Evolutionary conservation across 2,888 invertebrate genomes (phyloP).

Genomic region (Pelosia muscerda): DNA sequence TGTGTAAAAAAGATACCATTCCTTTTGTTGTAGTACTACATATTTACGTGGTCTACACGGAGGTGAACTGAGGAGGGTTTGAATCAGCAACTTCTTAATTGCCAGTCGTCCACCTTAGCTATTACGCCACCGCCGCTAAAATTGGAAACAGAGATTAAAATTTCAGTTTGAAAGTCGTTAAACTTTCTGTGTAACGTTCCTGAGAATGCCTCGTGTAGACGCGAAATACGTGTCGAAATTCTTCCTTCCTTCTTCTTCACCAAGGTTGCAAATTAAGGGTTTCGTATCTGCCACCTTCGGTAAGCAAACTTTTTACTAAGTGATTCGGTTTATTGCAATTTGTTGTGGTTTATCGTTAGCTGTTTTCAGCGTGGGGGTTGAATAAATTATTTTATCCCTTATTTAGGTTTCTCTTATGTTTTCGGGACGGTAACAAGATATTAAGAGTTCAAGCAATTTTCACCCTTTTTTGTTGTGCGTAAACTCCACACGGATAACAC

Average conservation of each 20-base stretch:
- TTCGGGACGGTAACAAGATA: neutral
- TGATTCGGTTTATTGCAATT: neutral
- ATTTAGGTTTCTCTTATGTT: neutral
- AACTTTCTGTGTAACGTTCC: neutral
- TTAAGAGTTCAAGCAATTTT: neutral
- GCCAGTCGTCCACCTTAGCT: neutral
- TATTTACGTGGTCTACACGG: neutral
- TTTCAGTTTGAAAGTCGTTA: neutral
- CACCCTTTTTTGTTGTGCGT: too few relatives aligned
- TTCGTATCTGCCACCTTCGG: neutral
- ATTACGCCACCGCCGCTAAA: neutral
- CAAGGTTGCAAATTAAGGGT: neutral
- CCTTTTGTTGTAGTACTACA: too few relatives aligned
- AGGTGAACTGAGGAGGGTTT: neutral
- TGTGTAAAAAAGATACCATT: too few relatives aligned
- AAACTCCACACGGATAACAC: too few relatives aligned
- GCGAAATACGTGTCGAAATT: neutral
- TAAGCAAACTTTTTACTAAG: constrained; percentile 1
- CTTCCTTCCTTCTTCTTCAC: too few relatives aligned
- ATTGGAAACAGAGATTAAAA: neutral
- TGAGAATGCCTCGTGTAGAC: neutral
- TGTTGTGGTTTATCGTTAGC: neutral
- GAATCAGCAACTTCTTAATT: neutral
- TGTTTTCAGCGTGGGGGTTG: neutral
- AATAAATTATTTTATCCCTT: neutral